These are phyloP conservation scores for Sarcophaga bullata DNA, from an alignment of 1,140 invertebrate species.

Conservation along the genomic window DNA sequence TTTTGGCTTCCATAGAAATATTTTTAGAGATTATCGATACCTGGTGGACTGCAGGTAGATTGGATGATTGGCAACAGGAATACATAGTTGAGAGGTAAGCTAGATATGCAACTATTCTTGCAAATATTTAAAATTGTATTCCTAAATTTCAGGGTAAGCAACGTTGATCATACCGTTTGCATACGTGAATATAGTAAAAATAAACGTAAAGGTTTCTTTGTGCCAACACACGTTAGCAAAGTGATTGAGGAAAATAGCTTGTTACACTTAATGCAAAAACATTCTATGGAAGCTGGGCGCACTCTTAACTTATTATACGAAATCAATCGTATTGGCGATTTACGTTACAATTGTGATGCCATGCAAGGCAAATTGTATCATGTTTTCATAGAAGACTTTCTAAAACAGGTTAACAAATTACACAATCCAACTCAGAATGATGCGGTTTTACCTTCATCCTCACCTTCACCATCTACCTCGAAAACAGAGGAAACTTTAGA, in stretches of 20 bases:
- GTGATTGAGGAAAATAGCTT: conserved; percentile 47
- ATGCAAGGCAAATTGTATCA: conserved; percentile 46
- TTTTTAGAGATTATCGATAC: conserved; percentile 58
- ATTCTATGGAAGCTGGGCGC: conserved; percentile 55
- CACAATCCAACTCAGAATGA: conserved; percentile 28
- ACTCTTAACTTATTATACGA: conserved; percentile 56
- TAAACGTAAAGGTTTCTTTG: conserved; percentile 46
- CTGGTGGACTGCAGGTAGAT: conserved; percentile 56
- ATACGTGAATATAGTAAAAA: conserved; percentile 45
- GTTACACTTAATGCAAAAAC: conserved; percentile 50
- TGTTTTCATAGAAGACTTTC: conserved; percentile 48
- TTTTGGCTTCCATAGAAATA: conserved; percentile 46
- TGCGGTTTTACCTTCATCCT: no score
- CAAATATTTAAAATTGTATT: conserved; percentile 21
- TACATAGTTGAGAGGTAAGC: conserved; percentile 53
- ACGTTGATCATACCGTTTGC: conserved; percentile 21
- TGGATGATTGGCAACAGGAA: conserved; percentile 56
- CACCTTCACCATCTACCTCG: no score
- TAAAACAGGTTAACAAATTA: conserved; percentile 39
- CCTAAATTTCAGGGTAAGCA: conserved; percentile 28
- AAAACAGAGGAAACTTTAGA: not conserved
- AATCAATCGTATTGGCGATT: conserved; percentile 51
- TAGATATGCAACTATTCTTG: not conserved
- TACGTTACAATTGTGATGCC: conserved; percentile 46
- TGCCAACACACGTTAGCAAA: conserved; percentile 35